Base-by-base conservation (phyloP, 2,888 invertebrate genomes). In the Ornithoptera priamus region DNA sequence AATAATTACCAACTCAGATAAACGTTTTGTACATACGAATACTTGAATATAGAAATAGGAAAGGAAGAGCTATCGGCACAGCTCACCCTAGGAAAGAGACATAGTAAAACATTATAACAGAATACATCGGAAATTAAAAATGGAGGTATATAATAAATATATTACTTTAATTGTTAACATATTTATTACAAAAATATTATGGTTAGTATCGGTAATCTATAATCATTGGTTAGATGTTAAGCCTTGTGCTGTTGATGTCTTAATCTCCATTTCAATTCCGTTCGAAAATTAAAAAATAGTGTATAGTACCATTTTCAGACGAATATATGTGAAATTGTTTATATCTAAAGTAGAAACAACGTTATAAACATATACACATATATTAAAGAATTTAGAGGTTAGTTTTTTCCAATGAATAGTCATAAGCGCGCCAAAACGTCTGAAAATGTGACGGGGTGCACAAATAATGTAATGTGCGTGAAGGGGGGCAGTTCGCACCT, bases 401-500 rank as follows among this genome's bases (percentile, higher is more conserved):
- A 39, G 17, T 60, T 18, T 36, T 50, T 50, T 60, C 30, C 36
- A 60, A 18, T 6, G 17, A 56, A 20, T 42, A 22, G 5, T 65
- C 24, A 65, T 46, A 65, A 65, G n/a, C 58, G 65, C 65, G 65
- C 8, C 1, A 65, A 65, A 65, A 42, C 3, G 42, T 59, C 53
- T 22, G 50, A 67, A 67, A 62, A 67, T 67, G 62, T 62, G 57
- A 57, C 62, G 39, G 39, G 36, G 22, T 53, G 57, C 20, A 62
- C 36, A 65, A 22, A 60, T 57, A 46, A n/a, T 15, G n/a, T 18
- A 53, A 39, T n/a, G 18, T 39, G 18, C 20, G 20, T n/a, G 46
- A 15, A 12, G 12, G 12, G 17, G 17, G 17, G 50, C 50, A 18
- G 50, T 57, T 7, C 58, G 53, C 87, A 96, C 96, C 95, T 97